Evolutionary conservation across 2,797 vertebrate species (phyloP), one percentile per base, ranked within the genome.

Genomic region (Acridotheres tristis): DNA sequence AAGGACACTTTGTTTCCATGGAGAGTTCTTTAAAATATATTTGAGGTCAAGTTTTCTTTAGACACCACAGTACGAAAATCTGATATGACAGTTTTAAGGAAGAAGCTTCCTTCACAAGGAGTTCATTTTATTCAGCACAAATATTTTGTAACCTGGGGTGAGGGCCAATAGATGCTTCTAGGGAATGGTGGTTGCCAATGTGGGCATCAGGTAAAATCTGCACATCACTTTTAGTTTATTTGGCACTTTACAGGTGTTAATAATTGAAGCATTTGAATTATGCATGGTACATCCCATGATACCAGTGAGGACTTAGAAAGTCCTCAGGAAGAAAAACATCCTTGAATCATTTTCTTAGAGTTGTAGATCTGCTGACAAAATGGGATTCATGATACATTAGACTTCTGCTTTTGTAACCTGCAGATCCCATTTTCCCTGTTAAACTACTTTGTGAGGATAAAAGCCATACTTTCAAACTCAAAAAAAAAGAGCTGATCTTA

Each of bases 321-420:
- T 67, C 36, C 34, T 27, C 14, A 50, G 45, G 58, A 75, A 61
- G 25, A 32, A 74, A 59, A 57, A 57, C 34, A 22, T 30, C 9
- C 11, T 55, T 74, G 30, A 69, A 50, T 76, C 22, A 5, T n/a
- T 13, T 26, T 34, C 13, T 72, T 65, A 43, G 23, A 65, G 17
- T 17, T 85, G 3, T 57, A 5, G 30, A 48, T 68, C 47, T 78
- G n/a, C 20, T 51, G 65, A n/a, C 3, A 73, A 69, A 77, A 59
- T 63, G 25, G 34, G 25, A 63, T 77, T 50, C 4, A 1, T 22
- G 12, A 16, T 69, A 14, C 0, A 0, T 27, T 5, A 22, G 34
- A 27, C 7, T 85, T 65, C 4, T 16, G 29, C 9, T 48, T 81
- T 87, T 59, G 22, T 85, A 65, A 47, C 23, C 8, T 54, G 16